These are phyloP conservation scores for Chironomus tepperi DNA, from an alignment of 1,140 invertebrate genomes.

Conservation along the genomic window DNA sequence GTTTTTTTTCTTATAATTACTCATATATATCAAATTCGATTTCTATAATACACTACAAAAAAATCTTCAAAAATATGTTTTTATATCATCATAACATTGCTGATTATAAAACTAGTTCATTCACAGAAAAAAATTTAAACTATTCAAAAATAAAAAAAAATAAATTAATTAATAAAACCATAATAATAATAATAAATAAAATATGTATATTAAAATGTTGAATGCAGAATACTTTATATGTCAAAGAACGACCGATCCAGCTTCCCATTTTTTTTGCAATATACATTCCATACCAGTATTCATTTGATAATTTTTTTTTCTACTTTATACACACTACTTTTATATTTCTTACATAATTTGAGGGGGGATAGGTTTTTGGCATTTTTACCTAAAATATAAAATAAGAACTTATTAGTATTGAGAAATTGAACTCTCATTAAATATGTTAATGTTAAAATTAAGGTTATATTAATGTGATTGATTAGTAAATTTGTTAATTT, in stretches of 20 bases:
- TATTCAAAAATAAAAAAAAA: too few relatives aligned
- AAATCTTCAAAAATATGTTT: too few relatives aligned
- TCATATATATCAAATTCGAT: too few relatives aligned
- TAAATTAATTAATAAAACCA: too few relatives aligned
- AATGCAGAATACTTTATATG: constrained; percentile 8
- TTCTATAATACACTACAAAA: too few relatives aligned
- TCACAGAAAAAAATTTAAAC: too few relatives aligned
- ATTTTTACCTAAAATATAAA: constrained; percentile 22
- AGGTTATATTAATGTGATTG: neutral
- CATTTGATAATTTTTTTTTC: constrained; percentile 26
- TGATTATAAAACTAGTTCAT: too few relatives aligned
- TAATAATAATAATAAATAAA: too few relatives aligned
- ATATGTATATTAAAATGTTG: neutral
- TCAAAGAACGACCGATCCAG: neutral
- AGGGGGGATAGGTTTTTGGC: neutral
- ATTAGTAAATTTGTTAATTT: neutral
- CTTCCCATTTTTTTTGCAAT: too few relatives aligned
- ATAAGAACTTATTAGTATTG: constrained; percentile 19
- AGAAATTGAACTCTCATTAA: constrained; percentile 16
- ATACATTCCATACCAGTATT: constrained; percentile 8
- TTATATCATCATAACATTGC: too few relatives aligned
- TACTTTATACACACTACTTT: constrained; percentile 26
- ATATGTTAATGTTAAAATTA: neutral
- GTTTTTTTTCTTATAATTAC: too few relatives aligned
- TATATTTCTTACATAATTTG: constrained; percentile 11